Base-by-base conservation (phyloP, 1,140 invertebrate genomes). In the Drosophila insularis region DNA sequence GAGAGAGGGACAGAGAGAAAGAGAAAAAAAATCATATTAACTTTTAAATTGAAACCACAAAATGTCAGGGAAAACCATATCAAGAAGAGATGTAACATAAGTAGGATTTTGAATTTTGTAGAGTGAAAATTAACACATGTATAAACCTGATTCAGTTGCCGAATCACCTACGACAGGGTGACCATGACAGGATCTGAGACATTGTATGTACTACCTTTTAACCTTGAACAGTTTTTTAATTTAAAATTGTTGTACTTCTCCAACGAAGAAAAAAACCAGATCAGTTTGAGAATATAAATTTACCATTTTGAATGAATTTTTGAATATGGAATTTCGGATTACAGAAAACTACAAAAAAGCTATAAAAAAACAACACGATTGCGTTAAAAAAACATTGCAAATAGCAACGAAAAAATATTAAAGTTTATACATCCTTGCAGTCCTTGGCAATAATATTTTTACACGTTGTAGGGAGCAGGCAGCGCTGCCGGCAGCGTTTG, bases 21-120 rank as follows among this genome's bases (percentile, higher is more conserved):
- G 35, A 60, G 40, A 19, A 35, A 31, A 50, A 54, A 59, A 69
- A 71, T 69, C 61, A 74, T 66, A 68, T 43, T 39, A 31, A 66
- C 54, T 75, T 76, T 76, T 70, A 63, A 75, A 76, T 76, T 76
- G 66, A 59, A 63, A 76, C 60, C 55, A 70, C 46, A 32, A 76
- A 55, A 70, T 55, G 66, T 60, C 73, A 31, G 60, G 17, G 60
- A 63, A 50, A 50, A 50, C 43, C 43, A 50, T 21, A 50, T 46
- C 14, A 43, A 46, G 43, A 46, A 46, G 43, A 14, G 43, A 14
- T 46, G 43, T 46, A 46, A 46, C 14, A 21, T 46, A 10, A 14
- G 7, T 21, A 50, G 8, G 19, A 50, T 21, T 50, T 50, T 21
- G 17, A 50, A 50, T 50, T 21, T 50, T 11, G 7, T 19, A 46